A percentile compares a stretch with the other conserved stretches of the same genome.
Evolutionary conservation across 2,797 vertebrate genomes (phyloP).

Genomic region (Myiotriccus ornatus): DNA sequence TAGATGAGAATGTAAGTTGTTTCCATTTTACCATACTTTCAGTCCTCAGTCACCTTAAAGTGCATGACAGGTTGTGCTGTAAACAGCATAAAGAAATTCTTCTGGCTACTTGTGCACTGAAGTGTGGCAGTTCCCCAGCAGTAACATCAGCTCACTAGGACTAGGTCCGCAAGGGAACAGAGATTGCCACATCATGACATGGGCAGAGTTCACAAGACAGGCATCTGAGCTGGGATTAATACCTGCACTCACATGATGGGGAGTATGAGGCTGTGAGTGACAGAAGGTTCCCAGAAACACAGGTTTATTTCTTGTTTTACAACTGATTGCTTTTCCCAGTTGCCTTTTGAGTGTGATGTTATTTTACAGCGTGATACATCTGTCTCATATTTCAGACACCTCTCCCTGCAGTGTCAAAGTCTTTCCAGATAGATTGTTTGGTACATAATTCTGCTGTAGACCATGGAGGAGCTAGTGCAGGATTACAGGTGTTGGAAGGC

Average conservation of each 20-base stretch:
- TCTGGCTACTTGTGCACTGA: neutral
- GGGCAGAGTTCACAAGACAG: neutral
- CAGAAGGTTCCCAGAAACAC: constrained; percentile 14
- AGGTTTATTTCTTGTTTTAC: neutral
- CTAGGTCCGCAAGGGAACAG: neutral
- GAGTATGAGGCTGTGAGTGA: neutral
- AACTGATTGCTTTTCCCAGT: neutral
- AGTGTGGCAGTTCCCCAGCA: neutral
- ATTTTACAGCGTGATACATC: neutral
- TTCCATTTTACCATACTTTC: neutral
- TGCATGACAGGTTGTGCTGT: neutral
- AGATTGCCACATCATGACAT: fast-evolving
- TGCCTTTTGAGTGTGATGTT: neutral
- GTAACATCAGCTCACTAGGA: neutral
- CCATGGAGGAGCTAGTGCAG: neutral
- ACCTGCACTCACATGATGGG: neutral
- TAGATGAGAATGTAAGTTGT: neutral
- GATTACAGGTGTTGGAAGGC: neutral
- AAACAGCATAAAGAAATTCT: neutral
- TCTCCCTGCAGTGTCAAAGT: neutral
- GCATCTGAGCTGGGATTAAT: neutral
- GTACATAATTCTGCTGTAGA: neutral
- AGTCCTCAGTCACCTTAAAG: neutral
- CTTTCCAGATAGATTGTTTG: neutral
- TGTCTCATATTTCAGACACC: neutral